Evolutionary conservation across 1,140 invertebrate genomes (phyloP), one percentile per base, ranked within the genome.

Genomic region (Leucophenga varia): DNA sequence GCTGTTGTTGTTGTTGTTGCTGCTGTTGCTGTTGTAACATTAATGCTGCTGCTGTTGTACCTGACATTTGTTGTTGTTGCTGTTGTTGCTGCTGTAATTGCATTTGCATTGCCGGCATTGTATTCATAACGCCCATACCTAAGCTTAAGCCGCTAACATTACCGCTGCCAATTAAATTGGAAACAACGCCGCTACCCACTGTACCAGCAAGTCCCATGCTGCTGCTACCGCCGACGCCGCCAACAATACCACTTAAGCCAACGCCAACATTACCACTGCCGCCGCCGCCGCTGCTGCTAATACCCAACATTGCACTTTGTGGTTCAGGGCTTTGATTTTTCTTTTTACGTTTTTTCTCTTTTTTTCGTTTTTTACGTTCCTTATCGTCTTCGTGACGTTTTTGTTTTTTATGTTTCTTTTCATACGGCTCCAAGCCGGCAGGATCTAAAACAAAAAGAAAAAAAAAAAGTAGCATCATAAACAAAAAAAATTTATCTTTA

Each of bases 401-500:
- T 64, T 95, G 91, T 68, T 95, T 96, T 79, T 96, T 97, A 72
- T 95, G 91, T 73, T 95, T 96, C 81, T 95, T 95, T 71, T 96
- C 91, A 61, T 94, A 90, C 20, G 87, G 88, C 69, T 93, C 90
- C 22, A 85, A 81, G 42, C 85, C 86, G 41, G 71, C 56, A 40
- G 86, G 83, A 55, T 84, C 79, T 69, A 60, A 51, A 76, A 73
- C 40, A 21, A n/a, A 54, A 20, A 36, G 37, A 42, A 25, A 2
- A 20, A n/a, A n/a, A n/a, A n/a, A n/a, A n/a, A n/a, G n/a, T n/a
- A n/a, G n/a, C n/a, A n/a, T n/a, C n/a, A n/a, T n/a, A n/a, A n/a
- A n/a, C n/a, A n/a, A n/a, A n/a, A n/a, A n/a, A n/a, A n/a, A n/a
- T n/a, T n/a, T n/a, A n/a, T n/a, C n/a, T n/a, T n/a, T n/a, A n/a